A percentile compares a stretch with the other conserved stretches of the same genome.
Evolutionary conservation across 2,797 vertebrate species (phyloP).

Genomic region (Dermochelys coriacea): DNA sequence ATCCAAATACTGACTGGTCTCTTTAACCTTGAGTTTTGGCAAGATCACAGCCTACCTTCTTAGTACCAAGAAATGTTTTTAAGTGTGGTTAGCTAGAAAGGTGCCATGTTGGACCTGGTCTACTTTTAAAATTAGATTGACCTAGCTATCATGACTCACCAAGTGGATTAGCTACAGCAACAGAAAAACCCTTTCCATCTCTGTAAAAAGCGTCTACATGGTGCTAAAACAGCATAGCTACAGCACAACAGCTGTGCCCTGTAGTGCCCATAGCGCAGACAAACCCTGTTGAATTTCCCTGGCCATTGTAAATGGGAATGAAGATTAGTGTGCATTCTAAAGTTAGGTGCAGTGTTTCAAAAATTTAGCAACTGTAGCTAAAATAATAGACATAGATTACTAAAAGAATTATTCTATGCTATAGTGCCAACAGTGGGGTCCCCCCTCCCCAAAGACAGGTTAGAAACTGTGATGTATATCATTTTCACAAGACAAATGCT

Average conservation of each 20-base stretch:
- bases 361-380: neutral
- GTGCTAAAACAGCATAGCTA: neutral
- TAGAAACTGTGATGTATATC: neutral
- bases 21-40: neutral
- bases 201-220: neutral
- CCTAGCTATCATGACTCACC: neutral
- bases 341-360: neutral
- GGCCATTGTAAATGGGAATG: neutral
- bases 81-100: neutral
- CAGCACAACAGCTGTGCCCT: neutral
- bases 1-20: neutral
- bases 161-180: neutral
- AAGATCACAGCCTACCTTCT: neutral
- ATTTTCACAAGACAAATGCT: neutral
- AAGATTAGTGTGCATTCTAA: fast-evolving
- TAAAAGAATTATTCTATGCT: neutral
- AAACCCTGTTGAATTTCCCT: neutral
- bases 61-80: neutral
- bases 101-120: neutral
- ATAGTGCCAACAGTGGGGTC: neutral
- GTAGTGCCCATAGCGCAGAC: neutral
- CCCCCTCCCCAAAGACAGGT: too few species aligned
- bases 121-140: neutral
- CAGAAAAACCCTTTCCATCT: neutral
- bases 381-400: neutral